Evolutionary conservation across 2,797 vertebrate species (phyloP), one percentile per base, ranked within the genome.

Genomic region (Sylvia borin): DNA sequence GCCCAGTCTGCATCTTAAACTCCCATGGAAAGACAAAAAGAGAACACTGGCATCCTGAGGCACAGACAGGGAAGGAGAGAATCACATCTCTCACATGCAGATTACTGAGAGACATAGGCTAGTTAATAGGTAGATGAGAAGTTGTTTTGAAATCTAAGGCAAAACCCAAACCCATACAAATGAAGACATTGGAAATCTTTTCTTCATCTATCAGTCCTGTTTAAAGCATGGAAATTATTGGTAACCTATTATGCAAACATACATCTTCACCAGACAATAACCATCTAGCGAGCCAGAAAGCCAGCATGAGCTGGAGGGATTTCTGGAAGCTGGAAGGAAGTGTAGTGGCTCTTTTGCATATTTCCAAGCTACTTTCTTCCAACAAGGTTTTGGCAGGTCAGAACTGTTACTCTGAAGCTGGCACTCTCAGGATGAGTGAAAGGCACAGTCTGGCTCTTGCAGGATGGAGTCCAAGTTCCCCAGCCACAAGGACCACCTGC

Each of bases 371-470:
- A 31, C 88, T 57, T 89, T 77, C 42, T 62, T 96, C 83, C 86
- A 94, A 64, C 40, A 84, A 88, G 92, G 85, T 75, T 95, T 93
- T 96, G 94, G 90, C 92, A 95, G 87, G 75, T 91, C 55, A 64
- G 54, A 95, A 88, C n/a, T 21, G 10, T 62, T 95, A 76, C 7
- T 92, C 61, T 82, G 50, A 95, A 96, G 83, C 77, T 95, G 86
- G 57, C 93, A 74, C 71, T 80, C 40, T 67, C 4, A 10, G 19
- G 43, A 84, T 90, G 94, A 96, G 92, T 92, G 77, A 92, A 96
- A 91, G 74, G 73, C 76, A 88, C 4, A 7, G 61, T 86, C 94
- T 84, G 73, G 67, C 71, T 85, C 68, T 65, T 61, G 38, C 36
- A 90, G 93, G 90, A 97, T 34, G 32, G 60, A 88, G 38, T 94